phyloP scores from a whole-genome alignment of 1,140 invertebrate genomes.

The Melipona quadrifasciata region DNA sequence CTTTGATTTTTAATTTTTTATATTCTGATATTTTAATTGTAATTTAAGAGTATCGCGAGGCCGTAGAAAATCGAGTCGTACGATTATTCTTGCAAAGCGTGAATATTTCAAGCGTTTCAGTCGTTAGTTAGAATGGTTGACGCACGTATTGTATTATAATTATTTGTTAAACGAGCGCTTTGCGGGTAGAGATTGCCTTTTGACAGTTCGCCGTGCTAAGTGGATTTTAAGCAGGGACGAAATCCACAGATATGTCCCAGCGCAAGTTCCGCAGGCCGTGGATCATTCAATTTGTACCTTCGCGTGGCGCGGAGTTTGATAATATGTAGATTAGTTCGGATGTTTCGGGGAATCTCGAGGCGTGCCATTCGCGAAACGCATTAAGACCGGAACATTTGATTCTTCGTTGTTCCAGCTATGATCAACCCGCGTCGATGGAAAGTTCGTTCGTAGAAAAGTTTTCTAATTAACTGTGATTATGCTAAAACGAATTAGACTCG shows the following conservation, averaged over 20 bases:
- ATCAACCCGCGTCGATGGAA: no score
- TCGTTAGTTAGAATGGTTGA: background rate
- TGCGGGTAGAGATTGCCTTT: conserved; percentile 35
- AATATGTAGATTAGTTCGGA: conserved; percentile 63
- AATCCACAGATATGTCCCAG: conserved; percentile 36
- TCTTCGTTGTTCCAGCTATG: background rate
- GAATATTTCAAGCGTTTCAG: background rate
- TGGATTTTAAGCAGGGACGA: conserved; percentile 30
- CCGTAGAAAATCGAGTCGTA: background rate
- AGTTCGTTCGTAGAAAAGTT: no score
- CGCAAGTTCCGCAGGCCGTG: conserved; percentile 55
- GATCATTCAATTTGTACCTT: conserved; percentile 64
- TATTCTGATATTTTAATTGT: background rate
- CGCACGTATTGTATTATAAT: background rate
- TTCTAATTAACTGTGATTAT: no score
- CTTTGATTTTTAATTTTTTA: no score
- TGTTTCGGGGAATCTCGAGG: conserved; percentile 38
- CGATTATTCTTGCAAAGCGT: background rate
- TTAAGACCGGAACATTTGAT: conserved; percentile 28
- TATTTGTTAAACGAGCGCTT: background rate
- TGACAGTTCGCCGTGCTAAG: conserved; percentile 32
- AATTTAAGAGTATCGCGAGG: background rate
- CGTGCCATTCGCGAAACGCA: conserved; percentile 8
- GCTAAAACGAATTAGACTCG: no score
- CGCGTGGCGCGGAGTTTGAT: conserved; percentile 53